Evolutionary conservation across 2,888 invertebrate genomes (phyloP), one percentile per base, ranked within the genome.

Genomic region (Dicycla oo): DNA sequence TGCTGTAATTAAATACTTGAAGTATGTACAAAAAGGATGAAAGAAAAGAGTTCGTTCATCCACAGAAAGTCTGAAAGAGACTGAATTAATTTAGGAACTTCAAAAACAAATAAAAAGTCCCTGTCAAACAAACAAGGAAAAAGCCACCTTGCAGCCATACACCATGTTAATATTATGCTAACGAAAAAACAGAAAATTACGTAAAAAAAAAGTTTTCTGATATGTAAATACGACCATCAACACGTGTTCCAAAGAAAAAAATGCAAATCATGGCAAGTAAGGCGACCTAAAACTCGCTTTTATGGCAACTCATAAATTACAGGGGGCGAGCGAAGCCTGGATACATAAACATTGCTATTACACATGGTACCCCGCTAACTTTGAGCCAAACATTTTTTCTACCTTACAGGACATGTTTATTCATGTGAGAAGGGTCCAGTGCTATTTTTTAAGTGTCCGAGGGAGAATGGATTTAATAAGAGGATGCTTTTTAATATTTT

Each of bases 221-320:
- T 80, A 89, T 88, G 86, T 83, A 86, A 88, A 88, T 88, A 76
- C 65, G 69, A 80, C 85, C 86, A 88, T 87, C 88, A 89, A 90
- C 90, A 89, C 89, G 86, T 90, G 90, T 88, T 86, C 84, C 76
- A 84, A 86, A 75, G 83, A 88, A 89, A 90, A 88, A 90, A 88
- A 91, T 91, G 91, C 89, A 90, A 91, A 91, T 91, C 88, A 88
- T 84, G 80, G 82, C 80, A 78, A 83, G 80, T 78, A 80, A 79
- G 69, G 80, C 69, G 78, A 75, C 81, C 81, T 83, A 82, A 82
- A 84, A 82, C 81, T 83, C 83, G 81, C 72, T 88, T 89, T 90
- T 91, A 90, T 88, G 84, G 85, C 76, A 64, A 77, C 70, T 81
- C 89, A 87, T 91, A 90, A 91, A 89, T 88, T 84, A 88, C 83